A percentile compares a stretch with the other conserved stretches of the same genome.
These are phyloP conservation scores for Caerostris extrusa DNA, from an alignment of 1,140 invertebrate genomes.

Conservation along the genomic window DNA sequence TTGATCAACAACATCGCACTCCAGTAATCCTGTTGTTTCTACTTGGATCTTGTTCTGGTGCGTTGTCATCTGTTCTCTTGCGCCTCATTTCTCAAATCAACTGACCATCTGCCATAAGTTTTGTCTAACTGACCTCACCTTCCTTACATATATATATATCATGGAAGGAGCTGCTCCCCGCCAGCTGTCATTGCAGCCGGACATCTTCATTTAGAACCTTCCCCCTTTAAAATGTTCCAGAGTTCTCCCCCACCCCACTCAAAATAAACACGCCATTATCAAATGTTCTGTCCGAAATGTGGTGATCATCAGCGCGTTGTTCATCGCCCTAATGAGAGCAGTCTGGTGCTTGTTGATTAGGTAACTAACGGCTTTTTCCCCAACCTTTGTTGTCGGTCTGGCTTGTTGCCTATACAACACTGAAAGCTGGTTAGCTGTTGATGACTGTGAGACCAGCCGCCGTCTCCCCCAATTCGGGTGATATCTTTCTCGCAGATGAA, in stretches of 20 bases:
- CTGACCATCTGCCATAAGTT: slow-evolving; percentile 54
- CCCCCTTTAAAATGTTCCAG: slow-evolving; percentile 2
- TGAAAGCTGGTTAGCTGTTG: slow-evolving; percentile 26
- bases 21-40: no score
- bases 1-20: no score
- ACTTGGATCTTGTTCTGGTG: no score
- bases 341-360: slow-evolving; percentile 72
- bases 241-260: slow-evolving; percentile 2
- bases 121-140: background rate
- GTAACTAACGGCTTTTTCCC: slow-evolving; percentile 62
- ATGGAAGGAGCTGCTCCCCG: background rate
- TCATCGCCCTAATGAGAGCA: slow-evolving; percentile 62
- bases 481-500: background rate
- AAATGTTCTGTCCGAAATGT: slow-evolving; percentile 61
- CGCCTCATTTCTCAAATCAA: background rate
- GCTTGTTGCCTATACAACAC: slow-evolving; percentile 70
- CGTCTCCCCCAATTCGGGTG: background rate
- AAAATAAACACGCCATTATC: slow-evolving; percentile 64
- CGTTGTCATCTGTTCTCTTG: background rate
- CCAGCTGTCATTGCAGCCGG: slow-evolving; percentile 56
- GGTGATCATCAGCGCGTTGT: slow-evolving; percentile 53
- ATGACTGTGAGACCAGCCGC: slow-evolving; percentile 52
- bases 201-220: slow-evolving; percentile 34
- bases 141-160: background rate
- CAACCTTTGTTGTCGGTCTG: slow-evolving; percentile 44